Conservation (phyloP, 2,113 vertebrate genomes). For the Gobio gobio region DNA sequence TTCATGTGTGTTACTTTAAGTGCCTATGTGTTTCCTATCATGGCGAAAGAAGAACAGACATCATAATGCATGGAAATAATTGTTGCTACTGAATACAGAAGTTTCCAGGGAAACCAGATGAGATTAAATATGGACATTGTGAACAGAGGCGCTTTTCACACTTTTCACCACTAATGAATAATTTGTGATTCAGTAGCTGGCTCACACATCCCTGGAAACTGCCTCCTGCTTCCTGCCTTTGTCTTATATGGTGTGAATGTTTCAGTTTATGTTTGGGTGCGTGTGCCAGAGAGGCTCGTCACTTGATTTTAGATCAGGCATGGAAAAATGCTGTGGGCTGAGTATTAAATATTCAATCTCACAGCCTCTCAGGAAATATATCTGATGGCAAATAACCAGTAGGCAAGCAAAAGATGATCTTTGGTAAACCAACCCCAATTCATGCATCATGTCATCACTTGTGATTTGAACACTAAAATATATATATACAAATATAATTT, state of each 20-base stretch:
- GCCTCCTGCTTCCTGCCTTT: slow-evolving; percentile 18
- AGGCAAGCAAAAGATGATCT: slow-evolving; percentile 3
- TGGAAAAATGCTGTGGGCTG: slow-evolving; percentile 43
- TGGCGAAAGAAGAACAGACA: background rate
- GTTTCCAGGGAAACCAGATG: slow-evolving; percentile 71
- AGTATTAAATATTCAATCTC: slow-evolving; percentile 49
- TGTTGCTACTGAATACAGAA: slow-evolving; percentile 16
- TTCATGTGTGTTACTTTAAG: background rate
- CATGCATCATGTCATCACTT: background rate
- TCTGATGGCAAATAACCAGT: slow-evolving; percentile 26
- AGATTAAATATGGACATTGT: slow-evolving; percentile 63
- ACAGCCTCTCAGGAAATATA: slow-evolving; percentile 29
- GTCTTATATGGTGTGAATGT: slow-evolving; percentile 36
- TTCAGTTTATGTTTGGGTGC: slow-evolving; percentile 27
- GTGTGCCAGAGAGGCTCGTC: slow-evolving; percentile 28
- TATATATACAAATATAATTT: too few species aligned
- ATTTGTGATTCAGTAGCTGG: slow-evolving; percentile 68
- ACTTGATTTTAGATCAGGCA: slow-evolving; percentile 38
- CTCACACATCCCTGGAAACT: slow-evolving; percentile 36
- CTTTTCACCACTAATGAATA: slow-evolving; percentile 65
- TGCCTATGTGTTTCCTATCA: background rate
- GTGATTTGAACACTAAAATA: background rate
- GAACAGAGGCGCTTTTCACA: slow-evolving; percentile 67
- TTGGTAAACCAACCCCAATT: background rate
- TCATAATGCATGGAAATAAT: slow-evolving; percentile 3